Evolutionary conservation across 1,140 invertebrate genomes (phyloP), one percentile per base, ranked within the genome.

Genomic region (Drosophila prosaltans): DNA sequence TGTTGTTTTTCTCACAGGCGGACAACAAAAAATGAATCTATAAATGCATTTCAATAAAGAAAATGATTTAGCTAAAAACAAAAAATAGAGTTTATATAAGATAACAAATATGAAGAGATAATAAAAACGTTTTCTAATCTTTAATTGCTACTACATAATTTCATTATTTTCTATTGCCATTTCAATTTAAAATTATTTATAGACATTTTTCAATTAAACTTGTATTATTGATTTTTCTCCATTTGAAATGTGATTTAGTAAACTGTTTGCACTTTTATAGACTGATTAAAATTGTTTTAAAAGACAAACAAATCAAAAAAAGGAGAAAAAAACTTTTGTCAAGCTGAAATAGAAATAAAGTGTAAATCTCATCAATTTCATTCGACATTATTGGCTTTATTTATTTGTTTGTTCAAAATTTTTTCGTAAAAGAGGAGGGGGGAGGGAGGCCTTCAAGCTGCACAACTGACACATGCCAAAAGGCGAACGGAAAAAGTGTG

Each of bases 311-410:
- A 54, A 36, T 55, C 7, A 55, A 68, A 30, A 30, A 30, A 16
- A 16, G 16, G 16, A 16, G 0, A 16, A 30, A 30, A 30, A 39
- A 72, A 76, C 63, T 55, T 75, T 75, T 69, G 1, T 21, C 58
- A 68, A 39, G 41, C 26, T 9, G 55, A 71, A 55, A 63, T 16
- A 40, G 30, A 58, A 51, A 51, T 10, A 51, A 51, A 51, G 45
- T 51, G 45, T 51, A 74, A 76, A 71, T 45, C 82, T 69, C 67
- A 86, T 86, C 72, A 77, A 80, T 77, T 86, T 82, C 67, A 48
- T 10, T 77, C 69, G 40, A 66, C 69, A 88, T 86, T 86, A 86
- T 86, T 86, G 76, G 82, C 75, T 77, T 75, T 82, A 88, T 86
- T 86, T 86, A 79, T 82, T 79, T 82, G 80, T 77, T 80, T 76